phyloP scores from a whole-genome alignment of 1,140 invertebrate genomes.

The Venturia canescens region DNA sequence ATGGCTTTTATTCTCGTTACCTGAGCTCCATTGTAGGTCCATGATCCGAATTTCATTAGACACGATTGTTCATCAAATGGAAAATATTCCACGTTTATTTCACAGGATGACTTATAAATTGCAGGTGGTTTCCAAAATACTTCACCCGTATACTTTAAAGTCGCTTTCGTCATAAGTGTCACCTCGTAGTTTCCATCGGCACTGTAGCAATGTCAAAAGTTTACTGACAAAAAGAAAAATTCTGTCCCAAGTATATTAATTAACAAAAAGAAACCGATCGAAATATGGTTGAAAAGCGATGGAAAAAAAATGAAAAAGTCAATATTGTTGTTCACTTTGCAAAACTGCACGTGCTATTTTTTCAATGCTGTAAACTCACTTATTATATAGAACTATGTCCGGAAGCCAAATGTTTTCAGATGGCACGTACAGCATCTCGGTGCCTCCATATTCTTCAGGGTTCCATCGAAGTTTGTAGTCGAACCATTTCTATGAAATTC shows the following conservation, averaged over 20 bases:
- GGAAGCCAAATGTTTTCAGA: conserved; percentile 96
- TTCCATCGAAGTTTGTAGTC: conserved; percentile 96
- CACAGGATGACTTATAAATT: conserved; percentile 98
- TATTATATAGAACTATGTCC: conserved; percentile 93
- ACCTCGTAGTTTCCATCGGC: conserved; percentile 99
- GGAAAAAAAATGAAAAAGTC: too few species aligned
- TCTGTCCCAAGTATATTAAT: neutral
- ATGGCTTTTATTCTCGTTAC: conserved; percentile 74
- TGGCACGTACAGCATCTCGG: conserved; percentile 94
- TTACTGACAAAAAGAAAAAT: neutral
- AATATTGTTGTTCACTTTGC: too few species aligned
- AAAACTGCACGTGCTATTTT: too few species aligned
- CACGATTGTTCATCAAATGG: conserved; percentile 96
- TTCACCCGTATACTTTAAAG: conserved; percentile 91
- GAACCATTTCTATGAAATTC: conserved; percentile 88
- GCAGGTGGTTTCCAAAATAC: conserved; percentile 98
- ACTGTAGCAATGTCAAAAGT: conserved; percentile 74
- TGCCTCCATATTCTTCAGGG: conserved; percentile 94
- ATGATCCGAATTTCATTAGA: conserved; percentile 97
- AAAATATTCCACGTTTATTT: conserved; percentile 97
- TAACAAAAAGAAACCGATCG: neutral
- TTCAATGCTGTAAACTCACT: conserved; percentile 78
- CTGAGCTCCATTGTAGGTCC: conserved; percentile 95
- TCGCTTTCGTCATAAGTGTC: conserved; percentile 97
- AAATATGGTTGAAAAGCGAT: neutral